Base-by-base conservation (phyloP, 2,797 vertebrate species). In the Pangasius macronema region DNA sequence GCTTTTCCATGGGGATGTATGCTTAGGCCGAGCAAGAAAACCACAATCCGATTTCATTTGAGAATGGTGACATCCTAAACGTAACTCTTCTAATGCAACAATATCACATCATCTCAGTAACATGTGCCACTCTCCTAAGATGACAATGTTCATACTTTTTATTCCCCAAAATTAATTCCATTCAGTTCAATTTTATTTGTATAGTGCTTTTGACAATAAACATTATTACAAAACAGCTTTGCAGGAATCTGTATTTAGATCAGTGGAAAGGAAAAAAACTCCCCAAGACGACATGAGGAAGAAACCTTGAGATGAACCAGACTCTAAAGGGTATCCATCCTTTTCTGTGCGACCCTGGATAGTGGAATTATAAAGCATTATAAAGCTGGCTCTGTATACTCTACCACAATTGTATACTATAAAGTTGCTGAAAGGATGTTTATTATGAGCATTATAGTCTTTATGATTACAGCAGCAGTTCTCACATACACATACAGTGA, bases 1-100 rank as follows among this genome's bases (percentile, higher is more conserved):
- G 79, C 8, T 0, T 70, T 89, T 90, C 91, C 88, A 16, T 87
- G 87, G 49, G 14, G 33, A 72, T 51, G 51, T 68, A 53, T 61
- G 82, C 42, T 73, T 42, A 65, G 30, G 61, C 30, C 53, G 18
- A 33, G 53, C 59, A n/a, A 89, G 67, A 75, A 86, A 72, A 51
- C 33, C 51, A 84, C 75, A 88, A 87, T 61, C 18, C 82, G 76
- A 57, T 18, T 59, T 27, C 5, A 42, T 1, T 1, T 63, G 13
- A 61, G 36, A 42, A 39, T 8, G 5, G 6, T 61, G 22, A 27
- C 0, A 61, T 51, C 22, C 18, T 33, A 57, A 36, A 24, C 11
- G 0, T 39, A 80, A 33, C 77, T 27, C 10, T 57, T 80, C 11
- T 51, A 76, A 53, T 30, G 49, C 13, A 30, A 22, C 1, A 3